Evolutionary conservation across 23 tunicate genomes (phyloP).

Genomic region (Phallusia fumigata): DNA sequence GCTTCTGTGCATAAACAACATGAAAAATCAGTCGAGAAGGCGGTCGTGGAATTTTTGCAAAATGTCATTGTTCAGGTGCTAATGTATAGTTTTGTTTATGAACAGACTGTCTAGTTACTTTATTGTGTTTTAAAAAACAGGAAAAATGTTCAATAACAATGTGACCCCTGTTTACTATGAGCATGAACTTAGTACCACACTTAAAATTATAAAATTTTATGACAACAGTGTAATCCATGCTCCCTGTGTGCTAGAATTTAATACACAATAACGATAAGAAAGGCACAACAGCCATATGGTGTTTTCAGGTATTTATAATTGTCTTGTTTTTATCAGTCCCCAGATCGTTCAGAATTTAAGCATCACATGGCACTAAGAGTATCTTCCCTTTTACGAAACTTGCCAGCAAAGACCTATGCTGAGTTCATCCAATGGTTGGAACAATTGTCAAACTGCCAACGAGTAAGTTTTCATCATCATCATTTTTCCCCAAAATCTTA

Average conservation of each 20-base stretch:
- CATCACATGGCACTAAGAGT: constrained; percentile 48
- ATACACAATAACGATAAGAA: too few species aligned
- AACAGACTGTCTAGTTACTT: too few species aligned
- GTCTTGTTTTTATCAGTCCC: constrained; percentile 49
- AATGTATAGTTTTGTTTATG: too few species aligned
- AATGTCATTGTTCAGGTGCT: constrained; percentile 60
- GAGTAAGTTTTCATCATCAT: constrained; percentile 26
- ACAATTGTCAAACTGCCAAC: constrained; percentile 26
- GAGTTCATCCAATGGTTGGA: constrained; percentile 56
- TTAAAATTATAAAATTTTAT: too few species aligned
- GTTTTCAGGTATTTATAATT: background rate
- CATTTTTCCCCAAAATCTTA: too few species aligned
- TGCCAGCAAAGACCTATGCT: constrained; percentile 60
- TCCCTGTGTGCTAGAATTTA: too few species aligned
- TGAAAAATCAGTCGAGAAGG: constrained; percentile 30
- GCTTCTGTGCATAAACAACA: constrained; percentile 30
- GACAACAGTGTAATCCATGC: too few species aligned
- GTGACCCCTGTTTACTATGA: too few species aligned
- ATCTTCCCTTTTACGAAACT: constrained; percentile 19
- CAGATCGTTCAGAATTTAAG: constrained; percentile 67
- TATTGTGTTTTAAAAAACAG: too few species aligned
- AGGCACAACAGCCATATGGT: background rate
- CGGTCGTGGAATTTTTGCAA: constrained; percentile 32
- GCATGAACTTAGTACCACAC: too few species aligned
- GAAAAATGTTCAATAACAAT: too few species aligned